Evolutionary conservation across 2,888 invertebrate genomes (phyloP), one percentile per base, ranked within the genome.

Genomic region (Coleophora flavipennella): DNA sequence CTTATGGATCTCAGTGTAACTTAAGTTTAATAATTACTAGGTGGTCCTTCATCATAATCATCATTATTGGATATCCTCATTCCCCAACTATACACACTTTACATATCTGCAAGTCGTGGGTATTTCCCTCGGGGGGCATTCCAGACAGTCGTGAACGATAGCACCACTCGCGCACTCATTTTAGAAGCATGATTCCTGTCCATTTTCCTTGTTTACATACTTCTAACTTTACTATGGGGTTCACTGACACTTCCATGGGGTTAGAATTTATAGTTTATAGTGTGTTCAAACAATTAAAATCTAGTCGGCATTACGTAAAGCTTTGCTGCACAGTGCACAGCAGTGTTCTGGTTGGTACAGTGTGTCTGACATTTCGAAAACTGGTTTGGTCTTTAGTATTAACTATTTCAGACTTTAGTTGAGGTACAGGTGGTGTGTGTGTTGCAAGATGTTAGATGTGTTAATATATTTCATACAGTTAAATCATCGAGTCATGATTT

Each of bases 341-440:
- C 42, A 46, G 46, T 48, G 49, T 50, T 33, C 55, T 56, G 51
- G 50, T 41, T 55, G 51, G 50, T 41, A 47, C 56, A 57, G 55
- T 59, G 59, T 55, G 61, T 54, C 59, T 69, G 69, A 66, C 67
- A 71, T 69, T 72, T 68, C 50, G 55, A 59, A 62, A 67, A 66
- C 67, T 54, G 50, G 68, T 68, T 69, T 59, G 42, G 50, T 20
- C 20, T 20, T 20, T 20, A 20, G 20, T 20, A 20, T 51, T 53
- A 57, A 55, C 55, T 55, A 51, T 55, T 50, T 51, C 49, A 57
- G 50, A 49, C 44, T 42, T n/a, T n/a, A n/a, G n/a, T n/a, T 45
- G 43, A 49, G 48, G 50, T 48, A 54, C 56, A 61, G 55, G 59
- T 63, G 48, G 50, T 48, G 53, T 55, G 60, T 54, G 59, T 63